Percentiles rank a stretch among this genome's conserved stretches.
Evolutionary conservation across 1,140 invertebrate genomes (phyloP).

Genomic region (Brachionus rubens): DNA sequence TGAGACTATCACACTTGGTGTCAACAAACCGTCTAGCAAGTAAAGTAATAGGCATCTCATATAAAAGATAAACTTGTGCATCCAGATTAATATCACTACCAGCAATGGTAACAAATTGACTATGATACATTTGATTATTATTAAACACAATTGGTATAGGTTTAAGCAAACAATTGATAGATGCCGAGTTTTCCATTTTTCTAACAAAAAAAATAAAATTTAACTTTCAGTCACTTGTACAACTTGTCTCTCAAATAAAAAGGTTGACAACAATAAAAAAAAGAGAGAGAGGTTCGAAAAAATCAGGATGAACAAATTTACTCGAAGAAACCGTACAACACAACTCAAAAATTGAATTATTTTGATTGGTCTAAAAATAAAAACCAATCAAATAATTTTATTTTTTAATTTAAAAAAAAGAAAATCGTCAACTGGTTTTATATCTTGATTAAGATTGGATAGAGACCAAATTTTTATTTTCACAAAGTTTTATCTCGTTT

Average conservation of each 20-base stretch:
- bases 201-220: too few relatives aligned
- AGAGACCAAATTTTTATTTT: neutral
- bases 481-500: slow-evolving; percentile 3
- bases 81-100: slow-evolving; percentile 34
- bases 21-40: neutral
- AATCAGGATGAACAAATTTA: slow-evolving; percentile 43
- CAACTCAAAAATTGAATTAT: neutral
- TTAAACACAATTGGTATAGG: slow-evolving; percentile 20
- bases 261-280: slow-evolving; percentile 14
- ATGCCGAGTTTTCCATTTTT: slow-evolving; percentile 33
- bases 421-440: slow-evolving; percentile 31
- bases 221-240: neutral
- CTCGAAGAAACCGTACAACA: slow-evolving; percentile 16
- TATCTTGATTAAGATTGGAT: neutral
- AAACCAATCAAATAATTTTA: slow-evolving; percentile 4
- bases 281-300: neutral
- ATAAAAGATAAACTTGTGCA: slow-evolving; percentile 23
- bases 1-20: neutral
- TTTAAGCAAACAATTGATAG: slow-evolving; percentile 32
- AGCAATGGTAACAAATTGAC: slow-evolving; percentile 19
- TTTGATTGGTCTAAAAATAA: slow-evolving; percentile 33
- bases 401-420: neutral
- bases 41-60: neutral
- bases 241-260: slow-evolving; percentile 40
- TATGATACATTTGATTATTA: neutral